Conservation (phyloP, 2,797 vertebrate genomes). For the Synanceia verrucosa region DNA sequence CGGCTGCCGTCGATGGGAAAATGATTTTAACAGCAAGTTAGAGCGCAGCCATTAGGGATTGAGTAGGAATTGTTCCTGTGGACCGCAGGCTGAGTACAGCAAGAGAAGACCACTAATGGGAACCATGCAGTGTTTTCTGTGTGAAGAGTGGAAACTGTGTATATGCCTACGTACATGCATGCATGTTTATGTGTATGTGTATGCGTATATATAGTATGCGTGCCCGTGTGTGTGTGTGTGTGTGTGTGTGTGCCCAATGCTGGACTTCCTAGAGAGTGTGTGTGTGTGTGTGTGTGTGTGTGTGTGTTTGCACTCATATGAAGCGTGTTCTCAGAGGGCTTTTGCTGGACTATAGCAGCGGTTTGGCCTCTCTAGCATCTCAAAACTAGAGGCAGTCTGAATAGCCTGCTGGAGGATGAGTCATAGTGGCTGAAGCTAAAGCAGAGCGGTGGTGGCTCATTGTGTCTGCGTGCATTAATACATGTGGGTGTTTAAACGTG, state of each 20-base stretch:
- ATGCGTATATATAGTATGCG: slow-evolving; percentile 24
- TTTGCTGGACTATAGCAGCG: slow-evolving; percentile 66
- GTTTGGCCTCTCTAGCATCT: slow-evolving; percentile 66
- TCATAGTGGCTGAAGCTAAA: slow-evolving; percentile 76
- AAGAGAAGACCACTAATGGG: slow-evolving; percentile 74
- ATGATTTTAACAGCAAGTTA: slow-evolving; percentile 58
- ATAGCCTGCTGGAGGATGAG: slow-evolving; percentile 73
- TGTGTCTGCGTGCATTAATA: slow-evolving; percentile 56
- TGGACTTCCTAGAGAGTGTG: slow-evolving; percentile 29
- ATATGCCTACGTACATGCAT: slow-evolving; percentile 1
- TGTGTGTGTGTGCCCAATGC: slow-evolving; percentile 4
- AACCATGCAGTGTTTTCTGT: slow-evolving; percentile 72
- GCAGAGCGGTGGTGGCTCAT: slow-evolving; percentile 63
- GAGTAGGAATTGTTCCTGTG: slow-evolving; percentile 71
- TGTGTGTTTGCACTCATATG: slow-evolving; percentile 43
- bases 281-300: slow-evolving; percentile 34
- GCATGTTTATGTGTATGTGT: slow-evolving; percentile 29
- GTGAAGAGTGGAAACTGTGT: slow-evolving; percentile 54
- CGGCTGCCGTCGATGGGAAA: slow-evolving; percentile 56
- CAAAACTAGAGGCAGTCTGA: slow-evolving; percentile 69
- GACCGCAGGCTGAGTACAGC: slow-evolving; percentile 62
- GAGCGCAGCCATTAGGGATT: slow-evolving; percentile 63
- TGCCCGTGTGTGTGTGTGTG: not conserved
- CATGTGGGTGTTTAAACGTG: slow-evolving; percentile 49
- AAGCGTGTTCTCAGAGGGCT: slow-evolving; percentile 62